Evolutionary conservation across 2,888 invertebrate genomes (phyloP), one percentile per base, ranked within the genome.

Genomic region (Mamestra brassicae): DNA sequence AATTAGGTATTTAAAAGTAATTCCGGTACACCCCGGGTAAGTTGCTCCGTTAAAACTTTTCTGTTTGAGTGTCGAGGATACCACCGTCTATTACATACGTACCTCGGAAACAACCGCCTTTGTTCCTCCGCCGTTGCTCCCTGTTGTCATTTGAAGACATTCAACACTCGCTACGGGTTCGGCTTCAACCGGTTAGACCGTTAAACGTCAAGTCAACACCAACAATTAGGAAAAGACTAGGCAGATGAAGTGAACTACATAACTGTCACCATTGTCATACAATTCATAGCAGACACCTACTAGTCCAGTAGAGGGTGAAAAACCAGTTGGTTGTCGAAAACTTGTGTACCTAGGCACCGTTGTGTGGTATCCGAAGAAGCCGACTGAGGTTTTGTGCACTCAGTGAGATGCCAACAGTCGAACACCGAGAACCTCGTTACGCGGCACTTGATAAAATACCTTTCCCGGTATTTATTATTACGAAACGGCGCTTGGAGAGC

Each of bases 381-480:
- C 47, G 38, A 17, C 17, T 26, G 54, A 60, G 74, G 38, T 71
- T 45, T 61, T 52, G 17, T 38, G 38, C 69, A 36, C 26, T 65
- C 58, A 61, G 55, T 36, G 74, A 67, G 67, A 50, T 50, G 57
- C 58, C 57, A 38, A 26, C 47, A 47, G 45, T 55, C 50, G 52
- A 45, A 63, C 52, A 38, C 52, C 64, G 47, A 81, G 78, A 83
- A 80, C 80, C 84, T 88, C 79, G 85, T 86, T 89, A 87, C 83
- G 85, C 78, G 67, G 89, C 85, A 88, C 87, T 88, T 89, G 86
- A 89, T 89, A 89, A 89, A 90, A 90, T 90, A 67, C 84, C 86
- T 91, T 91, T 89, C 89, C 90, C 76, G 87, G 86, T 89, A 90
- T 90, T 91, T 88, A 86, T 87, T 79, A 90, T 92, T 91, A 88